Base-by-base conservation (phyloP, 2,797 vertebrate genomes). In the Chromis chromis region DNA sequence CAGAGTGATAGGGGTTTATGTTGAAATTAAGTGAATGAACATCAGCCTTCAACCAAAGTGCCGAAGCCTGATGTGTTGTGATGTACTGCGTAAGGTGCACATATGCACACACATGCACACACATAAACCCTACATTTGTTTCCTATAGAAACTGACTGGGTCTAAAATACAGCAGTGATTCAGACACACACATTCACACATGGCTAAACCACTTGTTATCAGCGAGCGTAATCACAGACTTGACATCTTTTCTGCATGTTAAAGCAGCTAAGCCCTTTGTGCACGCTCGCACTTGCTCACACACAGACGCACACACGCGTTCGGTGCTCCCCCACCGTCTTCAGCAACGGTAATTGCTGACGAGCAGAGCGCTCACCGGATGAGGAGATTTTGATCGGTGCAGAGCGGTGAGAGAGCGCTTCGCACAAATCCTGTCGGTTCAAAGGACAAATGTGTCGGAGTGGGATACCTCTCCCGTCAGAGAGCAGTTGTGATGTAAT, bases 241-340 rank as follows among this genome's bases (percentile, higher is more conserved):
- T 90, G 88, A 94, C 92, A 93, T 91, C 85, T 91, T 93, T 90
- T 91, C 91, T 88, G 90, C 90, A 87, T 88, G 90, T 92, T 89
- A 90, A 89, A 91, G 86, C 90, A 70, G 84, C 81, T 89, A 83
- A 89, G 84, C 88, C 78, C 82, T 89, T 82, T 83, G 80, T 86
- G 78, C 72, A 55, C 42, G 12, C 79, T 36, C 67, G 63, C 58
- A 55, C 63, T 54, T 71, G 12, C 78, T 36, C 70, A 65, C 58
- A 55, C 63, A 56, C 74, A 49, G 17, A 33, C 46, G 16, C 44
- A 54, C 49, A 39, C 70, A 73, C 66, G 17, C 40, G 3, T 42
- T 60, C 67, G 60, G 61, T 1, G 7, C 82, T 65, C 68, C 58
- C 59, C 74, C 28, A 53, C 66, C 70, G 55, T 65, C 70, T 85